phyloP scores from a whole-genome alignment of 1,140 invertebrate species.

The Piezodorus guildinii region DNA sequence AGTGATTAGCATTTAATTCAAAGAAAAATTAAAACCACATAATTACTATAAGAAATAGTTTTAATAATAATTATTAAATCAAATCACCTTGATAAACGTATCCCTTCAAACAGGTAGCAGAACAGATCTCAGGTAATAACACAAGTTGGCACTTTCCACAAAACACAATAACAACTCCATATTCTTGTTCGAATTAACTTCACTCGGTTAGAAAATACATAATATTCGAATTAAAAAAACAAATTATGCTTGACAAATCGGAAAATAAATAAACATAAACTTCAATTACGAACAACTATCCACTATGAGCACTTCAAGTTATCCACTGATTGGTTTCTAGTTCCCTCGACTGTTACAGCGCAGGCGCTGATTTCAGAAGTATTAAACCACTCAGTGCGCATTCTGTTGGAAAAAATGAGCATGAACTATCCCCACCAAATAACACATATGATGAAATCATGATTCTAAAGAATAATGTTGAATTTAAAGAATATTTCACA shows the following conservation, averaged over 20 bases:
- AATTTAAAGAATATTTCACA: too few relatives aligned
- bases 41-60: background rate
- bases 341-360: background rate
- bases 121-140: slow-evolving; percentile 15
- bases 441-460: too few relatives aligned
- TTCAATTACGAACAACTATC: background rate
- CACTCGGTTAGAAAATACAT: too few relatives aligned
- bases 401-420: background rate
- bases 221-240: too few relatives aligned
- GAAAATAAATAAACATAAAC: too few relatives aligned
- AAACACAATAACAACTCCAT: slow-evolving; percentile 14
- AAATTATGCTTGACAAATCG: too few relatives aligned
- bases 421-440: background rate
- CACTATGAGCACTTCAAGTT: slow-evolving; percentile 7
- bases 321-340: slow-evolving; percentile 7
- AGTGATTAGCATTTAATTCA: background rate
- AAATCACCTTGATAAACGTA: slow-evolving; percentile 13
- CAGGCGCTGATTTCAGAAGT: background rate
- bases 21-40: background rate
- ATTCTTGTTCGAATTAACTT: background rate
- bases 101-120: slow-evolving; percentile 20
- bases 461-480: too few relatives aligned
- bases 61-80: background rate
- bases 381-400: background rate
- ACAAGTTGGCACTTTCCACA: slow-evolving; percentile 20